phyloP scores from a whole-genome alignment of 2,888 invertebrate species.

The Linyphia triangularis region DNA sequence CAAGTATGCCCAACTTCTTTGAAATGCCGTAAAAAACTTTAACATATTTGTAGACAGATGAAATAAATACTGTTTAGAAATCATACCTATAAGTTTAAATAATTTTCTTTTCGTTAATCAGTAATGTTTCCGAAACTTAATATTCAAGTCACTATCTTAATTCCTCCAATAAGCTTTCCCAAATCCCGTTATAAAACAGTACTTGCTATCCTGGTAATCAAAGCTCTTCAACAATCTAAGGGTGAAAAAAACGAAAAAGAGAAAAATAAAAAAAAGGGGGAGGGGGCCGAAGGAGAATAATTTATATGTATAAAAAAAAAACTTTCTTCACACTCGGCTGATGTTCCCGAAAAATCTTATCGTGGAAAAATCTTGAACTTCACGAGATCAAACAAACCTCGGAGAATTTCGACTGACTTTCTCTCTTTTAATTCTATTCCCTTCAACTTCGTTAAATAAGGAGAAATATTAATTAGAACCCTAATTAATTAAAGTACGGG shows the following conservation, averaged over 20 bases:
- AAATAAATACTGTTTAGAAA: no score
- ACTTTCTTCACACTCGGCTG: slow-evolving; percentile 29
- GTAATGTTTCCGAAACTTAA: not conserved
- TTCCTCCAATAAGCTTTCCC: not conserved
- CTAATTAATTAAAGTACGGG: slow-evolving; percentile 73
- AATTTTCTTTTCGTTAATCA: no score
- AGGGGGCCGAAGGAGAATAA: not conserved
- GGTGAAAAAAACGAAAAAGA: not conserved
- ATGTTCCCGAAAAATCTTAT: slow-evolving; percentile 1
- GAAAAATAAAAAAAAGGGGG: no score
- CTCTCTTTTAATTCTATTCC: slow-evolving; percentile 32
- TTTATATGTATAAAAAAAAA: slow-evolving; percentile 8
- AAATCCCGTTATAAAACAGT: not conserved
- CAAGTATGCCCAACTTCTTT: no score
- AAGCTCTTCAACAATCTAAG: not conserved
- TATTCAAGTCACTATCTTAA: not conserved
- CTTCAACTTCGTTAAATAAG: slow-evolving; percentile 69
- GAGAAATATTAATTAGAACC: slow-evolving; percentile 74
- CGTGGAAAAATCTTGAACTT: slow-evolving; percentile 57
- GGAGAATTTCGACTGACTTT: slow-evolving; percentile 25
- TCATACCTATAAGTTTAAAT: no score
- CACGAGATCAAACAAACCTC: slow-evolving; percentile 65
- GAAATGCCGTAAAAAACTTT: no score
- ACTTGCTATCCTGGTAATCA: not conserved
- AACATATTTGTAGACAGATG: no score